Evolutionary conservation across 2,888 invertebrate species (phyloP).

Genomic region (Catocala sponsa): DNA sequence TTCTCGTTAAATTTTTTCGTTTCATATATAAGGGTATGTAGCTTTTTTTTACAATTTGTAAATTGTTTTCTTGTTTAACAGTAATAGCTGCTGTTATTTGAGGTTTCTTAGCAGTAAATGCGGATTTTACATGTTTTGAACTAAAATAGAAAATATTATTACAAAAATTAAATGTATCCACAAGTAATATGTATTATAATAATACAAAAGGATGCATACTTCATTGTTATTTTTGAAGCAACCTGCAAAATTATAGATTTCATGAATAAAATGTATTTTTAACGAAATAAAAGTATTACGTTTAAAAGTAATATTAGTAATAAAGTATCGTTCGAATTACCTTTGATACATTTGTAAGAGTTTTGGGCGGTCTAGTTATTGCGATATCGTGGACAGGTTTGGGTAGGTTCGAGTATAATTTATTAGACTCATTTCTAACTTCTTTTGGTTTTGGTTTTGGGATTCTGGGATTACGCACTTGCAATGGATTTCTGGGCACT

Average conservation of each 20-base stretch:
- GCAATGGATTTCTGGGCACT: conserved; percentile 20
- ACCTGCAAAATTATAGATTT: conserved; percentile 60
- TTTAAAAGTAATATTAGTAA: too few relatives aligned
- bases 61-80: conserved; percentile 47
- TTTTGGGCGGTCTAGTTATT: conserved; percentile 28
- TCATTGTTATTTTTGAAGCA: conserved; percentile 58
- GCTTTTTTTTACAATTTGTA: conserved; percentile 47
- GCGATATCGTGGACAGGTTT: conserved; percentile 26
- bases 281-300: too few relatives aligned
- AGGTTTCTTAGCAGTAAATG: conserved; percentile 49
- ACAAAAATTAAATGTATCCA: background rate
- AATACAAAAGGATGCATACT: conserved; percentile 51
- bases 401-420: background rate
- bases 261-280: too few relatives aligned
- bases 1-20: conserved; percentile 40
- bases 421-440: conserved; percentile 1
- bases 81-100: conserved; percentile 27
- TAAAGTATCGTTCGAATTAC: conserved; percentile 3
- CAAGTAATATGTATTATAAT: background rate
- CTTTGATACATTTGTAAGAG: conserved; percentile 18
- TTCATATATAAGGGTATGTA: conserved; percentile 64
- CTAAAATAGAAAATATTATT: conserved; percentile 51
- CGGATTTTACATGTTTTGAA: conserved; percentile 57
- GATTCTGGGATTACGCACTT: conserved; percentile 9
- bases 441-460: conserved; percentile 17